phyloP scores from a whole-genome alignment of 2,888 invertebrate species.

The Epinotia bilunana region DNA sequence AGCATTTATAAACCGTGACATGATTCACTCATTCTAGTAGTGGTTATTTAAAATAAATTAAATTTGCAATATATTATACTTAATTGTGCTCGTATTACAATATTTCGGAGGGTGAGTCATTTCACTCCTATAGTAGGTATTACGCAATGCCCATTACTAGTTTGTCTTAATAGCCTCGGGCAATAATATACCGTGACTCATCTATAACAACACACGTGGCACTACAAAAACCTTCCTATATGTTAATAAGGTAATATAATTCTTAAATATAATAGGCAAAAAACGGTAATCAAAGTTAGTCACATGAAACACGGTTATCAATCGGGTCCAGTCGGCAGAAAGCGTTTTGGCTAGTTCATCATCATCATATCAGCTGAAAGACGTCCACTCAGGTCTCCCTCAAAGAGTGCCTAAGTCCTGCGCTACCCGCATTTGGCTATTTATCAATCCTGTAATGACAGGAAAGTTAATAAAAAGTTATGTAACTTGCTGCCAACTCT shows the following conservation, averaged over 20 bases:
- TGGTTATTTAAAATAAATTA: slow-evolving; percentile 31
- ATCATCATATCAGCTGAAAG: too few species aligned
- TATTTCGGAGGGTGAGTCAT: slow-evolving; percentile 77
- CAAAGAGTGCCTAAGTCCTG: too few species aligned
- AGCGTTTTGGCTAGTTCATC: too few species aligned
- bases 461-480: too few species aligned
- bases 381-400: too few species aligned
- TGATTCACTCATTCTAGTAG: slow-evolving; percentile 24
- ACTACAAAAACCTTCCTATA: slow-evolving; percentile 49
- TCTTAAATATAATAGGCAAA: slow-evolving; percentile 32
- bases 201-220: slow-evolving; percentile 55
- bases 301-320: neutral
- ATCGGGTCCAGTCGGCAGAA: too few species aligned
- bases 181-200: slow-evolving; percentile 69
- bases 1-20: slow-evolving; percentile 2
- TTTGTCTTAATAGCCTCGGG: slow-evolving; percentile 69
- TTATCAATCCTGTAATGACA: too few species aligned
- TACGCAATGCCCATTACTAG: slow-evolving; percentile 76
- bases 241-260: slow-evolving; percentile 42
- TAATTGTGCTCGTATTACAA: slow-evolving; percentile 54
- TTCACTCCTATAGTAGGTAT: slow-evolving; percentile 57
- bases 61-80: slow-evolving; percentile 36
- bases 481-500: too few species aligned
- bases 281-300: slow-evolving; percentile 11
- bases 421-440: too few species aligned